A percentile compares a stretch with the other conserved stretches of the same genome.
Conservation (phyloP, 2,888 invertebrate species). For the Sericinus montela region DNA sequence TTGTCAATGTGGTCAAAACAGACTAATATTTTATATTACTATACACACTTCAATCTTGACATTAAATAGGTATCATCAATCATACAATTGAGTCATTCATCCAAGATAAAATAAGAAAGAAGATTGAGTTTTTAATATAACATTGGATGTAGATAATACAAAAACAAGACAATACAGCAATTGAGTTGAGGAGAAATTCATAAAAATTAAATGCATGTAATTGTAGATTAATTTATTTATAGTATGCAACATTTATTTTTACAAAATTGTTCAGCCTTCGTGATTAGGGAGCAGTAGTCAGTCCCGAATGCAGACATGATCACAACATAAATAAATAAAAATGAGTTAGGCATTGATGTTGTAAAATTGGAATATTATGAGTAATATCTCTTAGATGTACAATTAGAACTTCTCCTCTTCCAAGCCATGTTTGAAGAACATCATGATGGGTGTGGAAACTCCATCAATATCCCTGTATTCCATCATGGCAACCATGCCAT, state of each 20-base stretch:
- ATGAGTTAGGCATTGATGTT: constrained; percentile 51
- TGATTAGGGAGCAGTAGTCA: constrained; percentile 56
- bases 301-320: constrained; percentile 61
- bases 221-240: constrained; percentile 70
- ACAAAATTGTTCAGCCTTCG: constrained; percentile 75
- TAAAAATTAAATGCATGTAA: constrained; percentile 20
- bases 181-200: no score
- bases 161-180: constrained; percentile 18
- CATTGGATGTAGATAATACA: neutral
- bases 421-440: constrained; percentile 98
- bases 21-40: no score
- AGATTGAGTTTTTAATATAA: no score
- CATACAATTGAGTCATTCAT: no score
- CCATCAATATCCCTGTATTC: constrained; percentile 95
- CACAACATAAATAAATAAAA: constrained; percentile 72
- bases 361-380: constrained; percentile 55
- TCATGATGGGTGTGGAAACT: constrained; percentile 90
- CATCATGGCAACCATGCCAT: constrained; percentile 95
- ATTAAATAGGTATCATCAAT: no score
- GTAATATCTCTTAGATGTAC: constrained; percentile 49
- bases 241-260: constrained; percentile 67
- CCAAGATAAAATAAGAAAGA: no score
- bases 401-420: constrained; percentile 95
- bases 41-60: no score
- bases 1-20: no score